Percentiles rank a stretch among this genome's conserved stretches.
phyloP scores from a whole-genome alignment of 1,140 invertebrate genomes.

The Bursaphelenchus mucronatus region DNA sequence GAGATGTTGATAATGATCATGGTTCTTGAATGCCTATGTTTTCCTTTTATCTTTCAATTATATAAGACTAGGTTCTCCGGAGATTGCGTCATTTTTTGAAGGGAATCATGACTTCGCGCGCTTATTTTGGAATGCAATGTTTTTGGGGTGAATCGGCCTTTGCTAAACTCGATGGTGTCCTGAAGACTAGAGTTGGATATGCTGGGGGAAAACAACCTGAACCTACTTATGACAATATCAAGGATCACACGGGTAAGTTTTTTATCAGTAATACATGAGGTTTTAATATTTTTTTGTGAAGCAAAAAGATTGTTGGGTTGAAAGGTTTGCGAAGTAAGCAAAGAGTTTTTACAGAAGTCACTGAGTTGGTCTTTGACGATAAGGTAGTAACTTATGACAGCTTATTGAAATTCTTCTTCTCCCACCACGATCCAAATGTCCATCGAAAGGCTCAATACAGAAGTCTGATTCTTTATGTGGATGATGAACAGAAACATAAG shows the following conservation, averaged over 20 bases:
- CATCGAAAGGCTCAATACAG: conserved; percentile 82
- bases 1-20: conserved; percentile 5
- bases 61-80: too few species aligned
- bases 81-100: too few species aligned
- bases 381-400: conserved; percentile 71
- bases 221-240: conserved; percentile 74
- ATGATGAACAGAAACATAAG: conserved; percentile 74
- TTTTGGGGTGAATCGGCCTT: conserved; percentile 84
- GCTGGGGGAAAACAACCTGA: conserved; percentile 75
- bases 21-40: too few species aligned
- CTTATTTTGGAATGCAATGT: conserved; percentile 90
- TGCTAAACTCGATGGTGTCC: conserved; percentile 76
- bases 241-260: conserved; percentile 70
- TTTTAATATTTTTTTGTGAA: conserved; percentile 13
- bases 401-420: conserved; percentile 81
- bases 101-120: conserved; percentile 55
- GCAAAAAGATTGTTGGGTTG: background rate
- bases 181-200: conserved; percentile 88
- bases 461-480: conserved; percentile 83
- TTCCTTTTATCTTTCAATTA: too few species aligned
- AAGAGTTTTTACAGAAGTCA: conserved; percentile 69
- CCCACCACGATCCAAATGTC: conserved; percentile 79
- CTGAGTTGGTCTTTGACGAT: conserved; percentile 83
- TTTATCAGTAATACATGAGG: background rate
- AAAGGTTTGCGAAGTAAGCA: background rate